Base-by-base conservation (phyloP, 2,888 invertebrate species). In the Aproaerema taeniolella region DNA sequence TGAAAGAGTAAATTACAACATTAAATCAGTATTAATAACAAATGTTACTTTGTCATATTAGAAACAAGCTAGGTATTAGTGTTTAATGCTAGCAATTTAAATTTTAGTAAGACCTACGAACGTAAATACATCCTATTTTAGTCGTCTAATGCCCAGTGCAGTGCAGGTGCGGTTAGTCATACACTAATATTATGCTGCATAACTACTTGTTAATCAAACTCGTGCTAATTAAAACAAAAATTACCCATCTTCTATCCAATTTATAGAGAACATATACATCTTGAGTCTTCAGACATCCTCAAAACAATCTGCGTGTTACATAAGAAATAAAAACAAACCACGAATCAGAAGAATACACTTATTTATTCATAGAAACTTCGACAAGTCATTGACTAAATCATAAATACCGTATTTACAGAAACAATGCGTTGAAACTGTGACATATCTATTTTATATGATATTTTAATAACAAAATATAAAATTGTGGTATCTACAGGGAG, bases 301-400 rank as follows among this genome's bases (percentile, higher is more conserved):
- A n/a, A n/a, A 47, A 49, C 42, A 42, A 16, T 45, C 38, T 46
- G 47, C 50, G 45, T 49, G 43, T 49, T 46, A 39, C 8, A 16
- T 16, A 30, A 61, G 66, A 78, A 80, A 78, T 71, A 72, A 81
- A 82, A 81, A 73, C 70, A 79, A 77, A 81, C 71, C 70, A 78
- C 67, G 56, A 63, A 70, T 75, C 67, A 72, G 73, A 74, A 75
- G 71, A 77, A 75, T 72, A 83, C 74, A 78, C 65, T 73, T 70
- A 63, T 83, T 83, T 82, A 83, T 83, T 83, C 71, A 61, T 63
- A 66, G 66, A 71, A 71, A 67, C 70, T 68, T 65, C 62, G 63
- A 70, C 65, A 68, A 56, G 53, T 50, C 45, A 53, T 58, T 48
- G 62, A 71, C 65, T 62, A 58, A 55, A 65, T 62, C 58, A 66